Conservation (phyloP, 37 sponge, comb jelly and placozoan species). For the Bolinopsis microptera region DNA sequence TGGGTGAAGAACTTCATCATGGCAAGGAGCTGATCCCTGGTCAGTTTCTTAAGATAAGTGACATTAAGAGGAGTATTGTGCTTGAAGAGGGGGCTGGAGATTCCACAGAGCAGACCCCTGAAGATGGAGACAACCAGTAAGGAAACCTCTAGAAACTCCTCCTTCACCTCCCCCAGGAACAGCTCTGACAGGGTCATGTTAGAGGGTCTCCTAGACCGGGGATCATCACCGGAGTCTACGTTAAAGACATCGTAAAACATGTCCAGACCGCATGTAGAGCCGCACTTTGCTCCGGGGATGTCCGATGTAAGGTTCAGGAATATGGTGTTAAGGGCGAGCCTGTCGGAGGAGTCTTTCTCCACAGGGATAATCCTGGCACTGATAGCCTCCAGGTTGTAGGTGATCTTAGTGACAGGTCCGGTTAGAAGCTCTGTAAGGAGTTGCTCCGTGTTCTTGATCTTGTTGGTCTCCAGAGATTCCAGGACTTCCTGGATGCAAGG, state of each 20-base stretch:
- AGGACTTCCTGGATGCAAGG: slow-evolving; percentile 22
- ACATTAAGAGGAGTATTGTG: slow-evolving; percentile 55
- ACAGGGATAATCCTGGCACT: slow-evolving; percentile 59
- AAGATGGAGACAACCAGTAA: slow-evolving; percentile 48
- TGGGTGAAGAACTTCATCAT: slow-evolving; percentile 56
- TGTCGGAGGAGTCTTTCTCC: slow-evolving; percentile 54
- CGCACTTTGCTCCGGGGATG: not conserved
- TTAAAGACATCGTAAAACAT: slow-evolving; percentile 39
- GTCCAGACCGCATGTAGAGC: not conserved
- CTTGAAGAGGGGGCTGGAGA: slow-evolving; percentile 50
- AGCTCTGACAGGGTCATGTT: slow-evolving; percentile 62
- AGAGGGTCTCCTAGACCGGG: slow-evolving; percentile 7
- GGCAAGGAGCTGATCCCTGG: not conserved
- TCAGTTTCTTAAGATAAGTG: slow-evolving; percentile 33
- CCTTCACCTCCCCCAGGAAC: slow-evolving; percentile 39
- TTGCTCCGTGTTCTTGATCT: not conserved
- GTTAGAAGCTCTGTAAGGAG: not conserved
- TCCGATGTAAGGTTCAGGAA: slow-evolving; percentile 34
- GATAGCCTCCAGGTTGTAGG: slow-evolving; percentile 55
- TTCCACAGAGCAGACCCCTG: slow-evolving; percentile 57
- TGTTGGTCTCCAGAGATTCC: slow-evolving; percentile 35
- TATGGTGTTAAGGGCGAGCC: slow-evolving; percentile 19
- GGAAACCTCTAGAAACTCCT: slow-evolving; percentile 27
- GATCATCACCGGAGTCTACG: not conserved
- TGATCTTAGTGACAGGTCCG: slow-evolving; percentile 54